phyloP scores from a whole-genome alignment of 2,797 vertebrate species.

The Rachycentron canadum region DNA sequence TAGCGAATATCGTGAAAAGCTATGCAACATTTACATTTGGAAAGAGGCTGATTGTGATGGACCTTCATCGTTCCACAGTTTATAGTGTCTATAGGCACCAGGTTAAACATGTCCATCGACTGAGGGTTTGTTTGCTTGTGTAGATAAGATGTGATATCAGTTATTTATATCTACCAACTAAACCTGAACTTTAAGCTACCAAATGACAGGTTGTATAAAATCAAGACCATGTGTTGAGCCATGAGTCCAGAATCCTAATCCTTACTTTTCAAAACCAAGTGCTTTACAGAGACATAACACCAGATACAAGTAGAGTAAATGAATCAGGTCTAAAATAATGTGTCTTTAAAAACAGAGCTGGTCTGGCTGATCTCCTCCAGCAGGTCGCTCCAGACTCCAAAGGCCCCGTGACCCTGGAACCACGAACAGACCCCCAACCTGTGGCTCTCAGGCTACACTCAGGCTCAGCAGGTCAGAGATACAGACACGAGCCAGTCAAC shows the following conservation, averaged over 20 bases:
- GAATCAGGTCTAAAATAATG: no score
- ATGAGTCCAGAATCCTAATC: neutral
- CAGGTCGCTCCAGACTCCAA: no score
- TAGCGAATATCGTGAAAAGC: conserved; percentile 32
- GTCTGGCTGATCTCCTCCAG: neutral
- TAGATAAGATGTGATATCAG: conserved; percentile 7
- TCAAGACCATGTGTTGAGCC: no score
- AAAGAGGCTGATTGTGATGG: conserved; percentile 8
- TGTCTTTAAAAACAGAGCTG: neutral
- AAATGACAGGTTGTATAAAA: no score
- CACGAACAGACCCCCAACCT: neutral
- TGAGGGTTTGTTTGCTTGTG: conserved; percentile 17
- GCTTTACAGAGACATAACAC: neutral
- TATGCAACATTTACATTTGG: conserved; percentile 63
- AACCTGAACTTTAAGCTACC: no score
- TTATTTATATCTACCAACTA: no score
- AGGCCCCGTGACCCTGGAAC: no score
- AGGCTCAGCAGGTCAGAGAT: neutral
- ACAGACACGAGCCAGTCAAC: neutral
- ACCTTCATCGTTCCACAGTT: no score
- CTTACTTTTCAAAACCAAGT: neutral
- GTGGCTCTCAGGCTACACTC: neutral
- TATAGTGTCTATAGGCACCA: neutral
- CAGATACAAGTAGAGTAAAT: no score
- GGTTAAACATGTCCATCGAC: conserved; percentile 1